These are phyloP conservation scores for Corbicula japonica DNA, from an alignment of 2,888 invertebrate genomes.

Conservation along the genomic window DNA sequence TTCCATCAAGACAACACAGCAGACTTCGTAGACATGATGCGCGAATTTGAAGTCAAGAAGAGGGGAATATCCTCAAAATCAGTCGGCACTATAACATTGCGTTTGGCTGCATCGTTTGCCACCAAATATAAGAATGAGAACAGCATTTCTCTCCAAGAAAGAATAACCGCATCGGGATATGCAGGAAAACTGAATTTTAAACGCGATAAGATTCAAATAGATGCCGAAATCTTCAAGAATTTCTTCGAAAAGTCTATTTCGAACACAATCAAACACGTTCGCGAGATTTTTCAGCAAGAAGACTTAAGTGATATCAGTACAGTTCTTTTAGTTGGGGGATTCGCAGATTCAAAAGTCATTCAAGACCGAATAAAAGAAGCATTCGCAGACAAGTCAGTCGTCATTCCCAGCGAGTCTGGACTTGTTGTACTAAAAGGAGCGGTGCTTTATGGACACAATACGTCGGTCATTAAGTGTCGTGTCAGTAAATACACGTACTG, in stretches of 20 bases:
- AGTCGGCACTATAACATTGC: conserved; percentile 33
- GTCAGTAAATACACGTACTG: conserved; percentile 49
- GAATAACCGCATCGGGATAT: conserved; percentile 18
- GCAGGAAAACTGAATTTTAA: conserved; percentile 21
- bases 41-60: conserved; percentile 56
- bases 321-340: conserved; percentile 56
- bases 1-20: conserved; percentile 32
- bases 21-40: conserved; percentile 50
- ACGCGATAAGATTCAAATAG: conserved; percentile 42
- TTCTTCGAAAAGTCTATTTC: conserved; percentile 36
- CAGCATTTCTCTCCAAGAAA: conserved; percentile 9
- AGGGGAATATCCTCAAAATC: conserved; percentile 22
- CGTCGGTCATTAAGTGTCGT: conserved; percentile 26
- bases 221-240: conserved; percentile 23
- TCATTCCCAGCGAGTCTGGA: conserved; percentile 54
- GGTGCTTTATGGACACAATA: conserved; percentile 49
- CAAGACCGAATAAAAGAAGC: conserved; percentile 24
- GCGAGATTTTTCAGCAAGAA: conserved; percentile 18
- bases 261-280: conserved; percentile 43
- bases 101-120: conserved; percentile 31
- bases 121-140: conserved; percentile 22
- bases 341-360: conserved; percentile 52
- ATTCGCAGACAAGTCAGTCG: conserved; percentile 35
- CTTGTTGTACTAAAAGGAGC: conserved; percentile 61
- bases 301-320: conserved; percentile 31